Evolutionary conservation across 2,113 vertebrate genomes (phyloP).

Genomic region (Melanocharis versteri): DNA sequence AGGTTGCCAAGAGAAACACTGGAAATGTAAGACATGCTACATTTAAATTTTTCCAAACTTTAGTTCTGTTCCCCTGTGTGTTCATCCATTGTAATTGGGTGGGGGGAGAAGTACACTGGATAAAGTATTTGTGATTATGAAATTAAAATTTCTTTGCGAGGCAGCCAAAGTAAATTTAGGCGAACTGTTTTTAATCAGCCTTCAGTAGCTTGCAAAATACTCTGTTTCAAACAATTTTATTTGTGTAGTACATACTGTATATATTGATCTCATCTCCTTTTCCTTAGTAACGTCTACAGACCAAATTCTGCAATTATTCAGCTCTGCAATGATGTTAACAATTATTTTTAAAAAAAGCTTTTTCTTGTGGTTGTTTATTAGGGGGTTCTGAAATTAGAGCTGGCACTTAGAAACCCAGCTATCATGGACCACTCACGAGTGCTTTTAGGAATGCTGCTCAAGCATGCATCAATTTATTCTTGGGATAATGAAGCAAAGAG

Average conservation of each 20-base stretch:
- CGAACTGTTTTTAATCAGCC: background rate
- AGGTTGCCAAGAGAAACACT: conserved; percentile 38
- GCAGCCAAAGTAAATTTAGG: conserved; percentile 1
- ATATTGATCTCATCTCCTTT: background rate
- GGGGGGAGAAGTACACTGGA: background rate
- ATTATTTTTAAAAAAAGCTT: background rate
- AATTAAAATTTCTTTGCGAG: background rate
- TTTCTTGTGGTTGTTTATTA: background rate
- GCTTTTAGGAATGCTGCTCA: background rate
- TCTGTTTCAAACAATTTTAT: background rate
- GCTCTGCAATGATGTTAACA: background rate
- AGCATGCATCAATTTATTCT: background rate
- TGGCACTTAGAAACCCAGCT: background rate
- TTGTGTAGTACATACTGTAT: background rate
- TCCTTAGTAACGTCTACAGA: background rate
- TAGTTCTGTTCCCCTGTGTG: background rate
- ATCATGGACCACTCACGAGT: background rate
- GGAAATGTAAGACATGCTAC: background rate
- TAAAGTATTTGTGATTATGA: background rate
- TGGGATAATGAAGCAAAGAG: background rate
- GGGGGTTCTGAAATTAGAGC: background rate
- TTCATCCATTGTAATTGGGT: background rate
- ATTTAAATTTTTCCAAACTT: background rate
- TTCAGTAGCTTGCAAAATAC: background rate
- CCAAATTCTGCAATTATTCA: background rate